These are phyloP conservation scores for Myotis daubentonii DNA, from an alignment of 2,797 vertebrate species.

Conservation along the genomic window DNA sequence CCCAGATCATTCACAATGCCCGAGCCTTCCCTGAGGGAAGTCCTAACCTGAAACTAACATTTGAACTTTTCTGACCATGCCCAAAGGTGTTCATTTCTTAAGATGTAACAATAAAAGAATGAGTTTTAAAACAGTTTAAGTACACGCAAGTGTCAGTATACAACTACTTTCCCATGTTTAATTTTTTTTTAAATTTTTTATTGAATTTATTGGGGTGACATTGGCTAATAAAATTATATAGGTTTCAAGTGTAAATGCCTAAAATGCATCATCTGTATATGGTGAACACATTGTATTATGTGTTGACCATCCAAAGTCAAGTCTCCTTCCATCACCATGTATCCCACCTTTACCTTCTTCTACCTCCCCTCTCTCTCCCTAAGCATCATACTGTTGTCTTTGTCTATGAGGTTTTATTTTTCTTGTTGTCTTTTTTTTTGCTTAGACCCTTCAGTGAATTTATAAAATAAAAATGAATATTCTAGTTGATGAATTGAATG, in stretches of 20 bases:
- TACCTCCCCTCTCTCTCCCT: not conserved
- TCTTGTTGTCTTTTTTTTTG: not conserved
- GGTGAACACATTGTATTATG: not conserved
- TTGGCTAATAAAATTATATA: not conserved
- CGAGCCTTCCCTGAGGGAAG: no score
- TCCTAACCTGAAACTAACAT: slow-evolving; percentile 7
- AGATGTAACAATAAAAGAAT: slow-evolving; percentile 69
- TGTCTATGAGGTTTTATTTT: not conserved
- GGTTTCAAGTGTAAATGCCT: not conserved
- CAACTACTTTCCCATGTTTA: slow-evolving; percentile 68
- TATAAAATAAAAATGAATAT: slow-evolving; percentile 65
- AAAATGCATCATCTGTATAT: not conserved
- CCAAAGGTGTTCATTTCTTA: slow-evolving; percentile 37
- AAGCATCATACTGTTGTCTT: not conserved
- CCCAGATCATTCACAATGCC: not conserved
- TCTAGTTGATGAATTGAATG: slow-evolving; percentile 53
- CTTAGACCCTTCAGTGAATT: slow-evolving; percentile 32
- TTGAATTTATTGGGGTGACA: not conserved
- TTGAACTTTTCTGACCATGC: slow-evolving; percentile 34
- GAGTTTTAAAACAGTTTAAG: slow-evolving; percentile 30
- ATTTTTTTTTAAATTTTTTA: not conserved
- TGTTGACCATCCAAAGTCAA: not conserved
- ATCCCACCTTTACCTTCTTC: not conserved
- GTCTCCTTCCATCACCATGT: not conserved
- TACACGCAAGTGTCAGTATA: slow-evolving; percentile 56